phyloP scores from a whole-genome alignment of 2,797 vertebrate genomes.

The Eutrigla gurnardus region DNA sequence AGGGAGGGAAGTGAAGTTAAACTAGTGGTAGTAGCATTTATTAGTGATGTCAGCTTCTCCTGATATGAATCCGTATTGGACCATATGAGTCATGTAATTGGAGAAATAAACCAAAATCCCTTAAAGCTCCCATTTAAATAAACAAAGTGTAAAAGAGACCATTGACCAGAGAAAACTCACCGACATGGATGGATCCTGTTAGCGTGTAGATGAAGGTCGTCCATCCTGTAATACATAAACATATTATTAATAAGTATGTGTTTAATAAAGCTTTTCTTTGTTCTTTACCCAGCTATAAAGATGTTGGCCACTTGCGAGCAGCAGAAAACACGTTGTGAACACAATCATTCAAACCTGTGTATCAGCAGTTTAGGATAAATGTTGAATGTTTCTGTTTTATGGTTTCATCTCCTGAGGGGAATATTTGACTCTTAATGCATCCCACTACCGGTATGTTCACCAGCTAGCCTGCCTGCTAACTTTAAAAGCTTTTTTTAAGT shows the following conservation, averaged over 20 bases:
- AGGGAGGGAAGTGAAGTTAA: constrained; percentile 1
- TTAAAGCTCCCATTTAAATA: constrained; percentile 3
- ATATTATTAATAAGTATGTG: neutral
- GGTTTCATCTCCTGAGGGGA: too few relatives aligned
- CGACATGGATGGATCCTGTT: constrained; percentile 76
- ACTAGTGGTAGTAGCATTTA: neutral
- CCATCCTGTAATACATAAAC: constrained; percentile 78
- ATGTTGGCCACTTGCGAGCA: neutral
- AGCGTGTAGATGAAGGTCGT: constrained; percentile 86
- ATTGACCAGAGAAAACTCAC: constrained; percentile 72
- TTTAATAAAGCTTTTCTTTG: neutral
- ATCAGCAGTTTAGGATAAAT: neutral
- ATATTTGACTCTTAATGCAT: neutral
- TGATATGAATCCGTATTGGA: neutral
- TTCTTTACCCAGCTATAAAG: neutral
- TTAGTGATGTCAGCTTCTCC: neutral
- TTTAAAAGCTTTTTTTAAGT: too few relatives aligned
- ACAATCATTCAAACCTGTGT: neutral
- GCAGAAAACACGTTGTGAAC: neutral
- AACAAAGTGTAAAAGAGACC: neutral
- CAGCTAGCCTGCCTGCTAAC: neutral
- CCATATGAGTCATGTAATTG: neutral
- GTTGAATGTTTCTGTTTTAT: neutral
- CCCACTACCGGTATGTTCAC: too few relatives aligned
- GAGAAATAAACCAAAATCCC: neutral